Evolutionary conservation across 2,797 vertebrate genomes (phyloP), one percentile per base, ranked within the genome.

Genomic region (Dicrostonyx torquatus): DNA sequence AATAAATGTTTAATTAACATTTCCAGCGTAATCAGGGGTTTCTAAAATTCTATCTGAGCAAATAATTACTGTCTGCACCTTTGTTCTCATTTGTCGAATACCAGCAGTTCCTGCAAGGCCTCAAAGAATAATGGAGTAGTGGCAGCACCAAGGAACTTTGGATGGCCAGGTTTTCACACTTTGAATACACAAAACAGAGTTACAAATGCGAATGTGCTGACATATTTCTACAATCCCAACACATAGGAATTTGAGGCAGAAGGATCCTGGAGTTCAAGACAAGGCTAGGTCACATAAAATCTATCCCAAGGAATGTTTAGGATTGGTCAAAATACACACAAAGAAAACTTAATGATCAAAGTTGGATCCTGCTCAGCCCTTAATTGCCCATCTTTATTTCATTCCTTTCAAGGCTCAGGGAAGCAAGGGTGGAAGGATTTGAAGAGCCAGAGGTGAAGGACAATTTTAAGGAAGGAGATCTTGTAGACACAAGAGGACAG

Each of bases 111-210:
- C 31, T 66, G 40, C 13, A 29, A 68, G 17, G 5, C 6, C 43
- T 90, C 79, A 91, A 77, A 88, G 53, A 94, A 84, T 40, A 94
- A 91, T 88, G 79, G 10, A 48, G 82, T 22, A 48, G 24, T 79
- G 18, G 53, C 4, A 80, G 34, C n/a, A 55, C n/a, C 26, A 79
- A 64, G 12, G 8, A 75, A 76, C 0, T 50, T 66, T 6, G 26
- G 14, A 1, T 86, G 45, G 43, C 8, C 14, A 93, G 55, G 72
- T 92, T 12, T 77, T 82, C 2, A 95, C 5, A 95, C 85, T 60
- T 45, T 91, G 70, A 95, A 24, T 34, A 77, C 45, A 87, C 3
- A 80, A 64, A 87, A 94, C 86, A 58, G 48, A 6, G 53, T 90
- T 93, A 75, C 0, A 91, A 60, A 87, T 34, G 15, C 55, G 29